A percentile compares a stretch with the other conserved stretches of the same genome.
Conservation (phyloP, 2,113 vertebrate genomes). For the Megaceryle torquata region DNA sequence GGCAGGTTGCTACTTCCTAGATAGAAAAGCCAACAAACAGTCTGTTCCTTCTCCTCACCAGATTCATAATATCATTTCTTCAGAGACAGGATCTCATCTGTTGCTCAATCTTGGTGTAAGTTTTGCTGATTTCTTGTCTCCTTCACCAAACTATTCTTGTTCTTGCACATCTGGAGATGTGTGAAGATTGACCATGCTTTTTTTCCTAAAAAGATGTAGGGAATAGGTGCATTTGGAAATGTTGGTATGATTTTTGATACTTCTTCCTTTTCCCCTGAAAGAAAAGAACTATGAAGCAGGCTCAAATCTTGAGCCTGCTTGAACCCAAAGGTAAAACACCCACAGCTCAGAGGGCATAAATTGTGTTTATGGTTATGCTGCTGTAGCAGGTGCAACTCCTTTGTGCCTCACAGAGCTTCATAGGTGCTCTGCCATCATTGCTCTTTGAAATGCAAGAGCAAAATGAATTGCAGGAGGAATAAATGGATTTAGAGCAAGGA, state of each 20-base stretch:
- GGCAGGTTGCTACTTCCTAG: constrained; percentile 32
- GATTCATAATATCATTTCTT: background rate
- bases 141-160: background rate
- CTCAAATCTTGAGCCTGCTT: background rate
- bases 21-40: background rate
- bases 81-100: background rate
- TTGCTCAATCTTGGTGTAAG: background rate
- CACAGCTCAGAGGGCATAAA: background rate
- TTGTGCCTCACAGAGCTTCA: background rate
- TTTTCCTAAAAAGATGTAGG: background rate
- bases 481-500: background rate
- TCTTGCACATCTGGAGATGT: background rate
- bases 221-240: background rate
- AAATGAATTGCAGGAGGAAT: background rate
- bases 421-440: background rate
- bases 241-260: background rate
- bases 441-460: background rate
- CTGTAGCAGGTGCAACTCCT: background rate
- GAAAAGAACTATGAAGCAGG: background rate
- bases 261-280: background rate
- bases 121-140: background rate
- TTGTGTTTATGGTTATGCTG: background rate
- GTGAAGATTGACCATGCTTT: background rate
- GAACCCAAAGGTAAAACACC: background rate
- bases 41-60: constrained; percentile 1